Conservation (phyloP, 2,797 vertebrate species). For the Gobio occitaniae region DNA sequence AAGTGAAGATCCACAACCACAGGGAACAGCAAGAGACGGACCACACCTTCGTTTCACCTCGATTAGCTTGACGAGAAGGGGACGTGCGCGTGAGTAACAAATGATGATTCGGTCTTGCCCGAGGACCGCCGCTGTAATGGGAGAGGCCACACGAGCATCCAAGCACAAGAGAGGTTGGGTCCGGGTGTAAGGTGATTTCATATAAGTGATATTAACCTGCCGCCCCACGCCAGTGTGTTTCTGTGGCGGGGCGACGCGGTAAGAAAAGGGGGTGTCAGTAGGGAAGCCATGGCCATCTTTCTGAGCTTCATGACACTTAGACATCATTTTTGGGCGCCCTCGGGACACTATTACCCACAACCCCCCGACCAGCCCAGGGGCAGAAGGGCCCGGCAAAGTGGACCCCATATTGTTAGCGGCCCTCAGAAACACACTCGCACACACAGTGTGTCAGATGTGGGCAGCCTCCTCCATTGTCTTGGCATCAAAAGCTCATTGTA, state of each 20-base stretch:
- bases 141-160: slow-evolving; percentile 74
- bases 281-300: slow-evolving; percentile 79
- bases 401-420: slow-evolving; percentile 81
- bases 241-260: slow-evolving; percentile 46
- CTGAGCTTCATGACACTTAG: slow-evolving; percentile 81
- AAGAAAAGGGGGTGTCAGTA: slow-evolving; percentile 65
- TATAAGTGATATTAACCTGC: slow-evolving; percentile 84
- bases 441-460: slow-evolving; percentile 79
- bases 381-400: slow-evolving; percentile 74
- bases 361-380: slow-evolving; percentile 66
- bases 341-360: slow-evolving; percentile 82
- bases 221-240: slow-evolving; percentile 70
- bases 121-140: slow-evolving; percentile 67
- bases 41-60: slow-evolving; percentile 37
- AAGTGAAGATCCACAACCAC: slow-evolving; percentile 24
- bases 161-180: slow-evolving; percentile 71
- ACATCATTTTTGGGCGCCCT: slow-evolving; percentile 83
- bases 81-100: slow-evolving; percentile 73
- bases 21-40: slow-evolving; percentile 18
- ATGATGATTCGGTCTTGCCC: slow-evolving; percentile 75
- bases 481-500: slow-evolving; percentile 89
- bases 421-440: slow-evolving; percentile 59
- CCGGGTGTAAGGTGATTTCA: slow-evolving; percentile 82
- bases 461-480: slow-evolving; percentile 86
- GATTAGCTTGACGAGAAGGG: slow-evolving; percentile 59